phyloP scores from a whole-genome alignment of 2,797 vertebrate species.

The Kryptopterus vitreolus region DNA sequence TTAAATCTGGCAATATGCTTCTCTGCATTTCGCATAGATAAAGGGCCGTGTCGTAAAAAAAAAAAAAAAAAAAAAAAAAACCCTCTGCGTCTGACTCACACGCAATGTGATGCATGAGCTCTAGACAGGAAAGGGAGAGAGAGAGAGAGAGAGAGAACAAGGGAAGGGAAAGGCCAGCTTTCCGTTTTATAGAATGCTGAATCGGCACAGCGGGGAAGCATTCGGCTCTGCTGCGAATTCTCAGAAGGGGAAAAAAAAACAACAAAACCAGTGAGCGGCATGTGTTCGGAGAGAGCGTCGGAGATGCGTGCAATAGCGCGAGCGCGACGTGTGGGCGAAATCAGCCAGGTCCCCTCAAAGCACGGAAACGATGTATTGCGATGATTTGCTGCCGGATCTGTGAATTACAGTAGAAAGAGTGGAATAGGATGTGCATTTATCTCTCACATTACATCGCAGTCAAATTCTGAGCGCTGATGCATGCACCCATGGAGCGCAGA shows the following conservation, averaged over 20 bases:
- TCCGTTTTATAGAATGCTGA: conserved; percentile 35
- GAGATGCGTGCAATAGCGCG: conserved; percentile 33
- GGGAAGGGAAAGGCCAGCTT: conserved; percentile 29
- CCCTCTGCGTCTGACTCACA: neutral
- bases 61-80: neutral
- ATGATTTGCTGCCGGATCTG: conserved; percentile 10
- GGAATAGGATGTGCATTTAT: too few species aligned
- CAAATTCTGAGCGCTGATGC: too few species aligned
- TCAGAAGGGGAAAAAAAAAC: conserved; percentile 29
- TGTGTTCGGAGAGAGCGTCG: neutral
- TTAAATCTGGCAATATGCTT: conserved; percentile 55
- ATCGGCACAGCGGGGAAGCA: conserved; percentile 15
- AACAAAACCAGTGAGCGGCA: too few species aligned
- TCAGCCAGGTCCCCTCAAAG: conserved; percentile 11
- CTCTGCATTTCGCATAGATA: conserved; percentile 51
- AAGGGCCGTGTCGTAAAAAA: conserved; percentile 34
- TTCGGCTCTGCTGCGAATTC: neutral
- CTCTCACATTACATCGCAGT: too few species aligned
- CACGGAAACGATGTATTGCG: conserved; percentile 13
- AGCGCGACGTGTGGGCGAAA: conserved; percentile 19
- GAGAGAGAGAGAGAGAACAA: conserved; percentile 30
- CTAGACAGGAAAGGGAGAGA: conserved; percentile 9
- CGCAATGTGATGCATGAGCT: conserved; percentile 18
- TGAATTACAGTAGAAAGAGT: too few species aligned
- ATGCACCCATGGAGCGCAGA: too few species aligned